Conservation (phyloP, 2,888 invertebrate species). For the Epirrhoe tristata region DNA sequence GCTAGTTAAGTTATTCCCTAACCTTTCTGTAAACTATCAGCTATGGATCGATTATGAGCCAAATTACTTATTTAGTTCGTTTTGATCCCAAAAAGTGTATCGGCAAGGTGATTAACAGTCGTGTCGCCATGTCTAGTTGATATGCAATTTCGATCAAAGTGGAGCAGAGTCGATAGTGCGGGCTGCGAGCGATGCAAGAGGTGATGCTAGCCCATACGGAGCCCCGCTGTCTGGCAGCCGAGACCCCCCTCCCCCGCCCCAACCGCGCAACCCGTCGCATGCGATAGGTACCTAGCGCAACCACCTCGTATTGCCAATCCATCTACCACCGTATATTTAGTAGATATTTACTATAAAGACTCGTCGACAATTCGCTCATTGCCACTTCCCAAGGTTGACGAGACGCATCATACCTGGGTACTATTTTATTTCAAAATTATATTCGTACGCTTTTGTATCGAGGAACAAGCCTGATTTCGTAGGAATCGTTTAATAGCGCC, state of each 20-base stretch:
- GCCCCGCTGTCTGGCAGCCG: constrained; percentile 85
- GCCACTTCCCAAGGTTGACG: constrained; percentile 59
- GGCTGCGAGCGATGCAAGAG: constrained; percentile 77
- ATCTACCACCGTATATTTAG: constrained; percentile 65
- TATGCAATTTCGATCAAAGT: constrained; percentile 76
- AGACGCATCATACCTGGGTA: constrained; percentile 50
- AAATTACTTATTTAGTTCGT: constrained; percentile 39
- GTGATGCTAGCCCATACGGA: constrained; percentile 83
- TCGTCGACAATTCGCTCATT: constrained; percentile 61
- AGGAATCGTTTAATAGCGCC: constrained; percentile 9
- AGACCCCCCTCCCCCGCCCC: constrained; percentile 55
- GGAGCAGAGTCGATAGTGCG: constrained; percentile 78
- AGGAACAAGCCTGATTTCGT: constrained; percentile 13
- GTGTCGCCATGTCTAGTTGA: constrained; percentile 55
- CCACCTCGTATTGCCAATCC: constrained; percentile 73
- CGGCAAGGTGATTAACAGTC: constrained; percentile 49
- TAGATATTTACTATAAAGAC: constrained; percentile 51
- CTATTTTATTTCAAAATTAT: constrained; percentile 47
- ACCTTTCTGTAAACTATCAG: constrained; percentile 30
- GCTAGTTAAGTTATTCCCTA: constrained; percentile 28
- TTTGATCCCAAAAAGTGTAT: constrained; percentile 42
- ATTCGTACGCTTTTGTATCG: constrained; percentile 20
- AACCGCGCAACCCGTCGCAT: constrained; percentile 51
- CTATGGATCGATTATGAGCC: constrained; percentile 31
- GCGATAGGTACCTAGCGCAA: constrained; percentile 65